phyloP scores from a whole-genome alignment of 1,140 invertebrate genomes.

The Heterodera carotae region DNA sequence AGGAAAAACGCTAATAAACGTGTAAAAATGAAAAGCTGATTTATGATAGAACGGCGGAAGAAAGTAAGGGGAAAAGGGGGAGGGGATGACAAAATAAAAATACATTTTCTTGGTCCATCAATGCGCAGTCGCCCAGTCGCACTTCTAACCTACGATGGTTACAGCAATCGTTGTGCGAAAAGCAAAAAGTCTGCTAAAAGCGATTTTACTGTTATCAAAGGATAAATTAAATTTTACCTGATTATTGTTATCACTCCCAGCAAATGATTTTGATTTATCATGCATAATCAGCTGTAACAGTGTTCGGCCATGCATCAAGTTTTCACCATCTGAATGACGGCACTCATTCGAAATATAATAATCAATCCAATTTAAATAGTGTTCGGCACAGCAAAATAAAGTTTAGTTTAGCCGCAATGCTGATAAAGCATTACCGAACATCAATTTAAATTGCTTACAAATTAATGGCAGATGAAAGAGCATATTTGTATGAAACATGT shows the following conservation, averaged over 20 bases:
- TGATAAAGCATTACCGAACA: too few relatives aligned
- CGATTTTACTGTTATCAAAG: background rate
- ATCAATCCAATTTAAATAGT: too few relatives aligned
- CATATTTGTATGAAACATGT: too few relatives aligned
- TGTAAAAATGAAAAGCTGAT: too few relatives aligned
- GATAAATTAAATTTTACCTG: background rate
- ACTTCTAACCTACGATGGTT: slow-evolving; percentile 3
- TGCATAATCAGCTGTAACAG: slow-evolving; percentile 21
- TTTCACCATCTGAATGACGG: slow-evolving; percentile 18
- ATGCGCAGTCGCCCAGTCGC: slow-evolving; percentile 23
- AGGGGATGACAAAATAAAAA: too few relatives aligned
- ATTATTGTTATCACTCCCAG: slow-evolving; percentile 4
- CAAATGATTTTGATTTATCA: background rate
- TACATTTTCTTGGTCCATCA: slow-evolving; percentile 30
- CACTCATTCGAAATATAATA: too few relatives aligned
- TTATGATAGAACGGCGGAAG: too few relatives aligned
- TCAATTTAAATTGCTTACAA: too few relatives aligned
- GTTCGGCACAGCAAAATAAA: too few relatives aligned
- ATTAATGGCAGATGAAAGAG: too few relatives aligned
- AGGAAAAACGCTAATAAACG: slow-evolving; percentile 5
- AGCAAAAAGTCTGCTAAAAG: slow-evolving; percentile 17
- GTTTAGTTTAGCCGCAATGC: too few relatives aligned
- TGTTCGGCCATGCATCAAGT: slow-evolving; percentile 18
- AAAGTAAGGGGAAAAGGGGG: too few relatives aligned
- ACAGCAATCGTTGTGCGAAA: slow-evolving; percentile 21